Base-by-base conservation (phyloP, 2,113 vertebrate genomes). In the Strix aluco region DNA sequence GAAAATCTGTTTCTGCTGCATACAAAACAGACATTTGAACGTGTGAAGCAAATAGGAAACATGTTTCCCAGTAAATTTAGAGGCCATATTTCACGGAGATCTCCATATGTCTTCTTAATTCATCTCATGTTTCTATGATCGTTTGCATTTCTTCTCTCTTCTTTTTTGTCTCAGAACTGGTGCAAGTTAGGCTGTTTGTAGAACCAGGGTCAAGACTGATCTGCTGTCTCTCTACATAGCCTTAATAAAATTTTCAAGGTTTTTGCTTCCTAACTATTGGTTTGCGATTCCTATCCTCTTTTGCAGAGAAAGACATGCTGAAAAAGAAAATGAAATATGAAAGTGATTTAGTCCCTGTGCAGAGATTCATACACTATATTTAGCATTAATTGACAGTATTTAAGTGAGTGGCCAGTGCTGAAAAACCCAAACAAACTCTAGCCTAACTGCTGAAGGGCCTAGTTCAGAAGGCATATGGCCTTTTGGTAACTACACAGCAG, bases 41-140 rank as follows among this genome's bases (percentile, higher is more conserved):
- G 72, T 88, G 95, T 87, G 95, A 95, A 94, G 95, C 71, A 98
- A 97, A 97, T 97, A 84, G 75, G 91, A 98, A 97, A 92, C 95
- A 97, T 25, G 77, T 94, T 97, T 96, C 67, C 81, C 52, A 86
- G 90, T 82, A 90, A 74, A 96, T 87, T 71, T 72, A 44, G 54
- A 77, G 92, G 38, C 70, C 8, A 2, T 71, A 69, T 92, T 96
- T 96, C 82, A 83, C 47, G 51, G 86, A 92, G 75, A 67, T 91
- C 88, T 85, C 96, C 95, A 72, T 82, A 77, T 96, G 96, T 74
- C 94, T 93, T 63, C 80, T 71, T 95, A 96, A 97, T 94, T 93
- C 91, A 55, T 96, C 92, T 94, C 88, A 82, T 69, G 62, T 79
- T 93, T 95, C 81, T 78, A 25, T 40, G 51, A 84, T 55, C 5